Base-by-base conservation (phyloP, 23 tunicate genomes). In the Clavelina lepadiformis region DNA sequence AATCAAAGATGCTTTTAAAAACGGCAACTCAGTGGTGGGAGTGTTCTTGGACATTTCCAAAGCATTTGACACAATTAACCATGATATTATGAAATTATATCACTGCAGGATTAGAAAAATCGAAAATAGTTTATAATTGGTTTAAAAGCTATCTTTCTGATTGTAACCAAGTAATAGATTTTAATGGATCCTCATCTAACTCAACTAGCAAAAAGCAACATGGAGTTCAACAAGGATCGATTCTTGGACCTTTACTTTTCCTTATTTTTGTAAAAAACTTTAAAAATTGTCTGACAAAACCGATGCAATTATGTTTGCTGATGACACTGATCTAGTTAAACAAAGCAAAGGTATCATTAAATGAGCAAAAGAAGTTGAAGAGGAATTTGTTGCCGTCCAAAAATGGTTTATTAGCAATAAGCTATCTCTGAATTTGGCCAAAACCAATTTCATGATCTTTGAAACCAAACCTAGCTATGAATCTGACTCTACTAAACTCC, bases 41-140 rank as follows among this genome's bases (percentile, higher is more conserved):
- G 60, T 51, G 8, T 68, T 68, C 49, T 3, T 68, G 31, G 74
- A 50, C 36, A 33, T 68, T 2, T 68, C 74, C 2, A 68, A 68
- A 47, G 73, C 73, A 29, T 68, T 68, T 51, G 61, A 50, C 45
- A 50, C 61, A 3, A 52, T 68, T 68, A 61, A 68, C 34, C 74
- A 68, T 31, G 3, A 45, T 30, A 51, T 68, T 2, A 11, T 67
- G 5, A 67, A 67, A 67, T 35, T 67, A n/a, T 46, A 47, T 4
- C 21, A 67, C 15, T 68, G 54, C 29, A 61, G 74, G 32, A 51
- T 68, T 8, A 38, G 74, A 19, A 61, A 61, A 1, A 52, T n/a
- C n/a, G n/a, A n/a, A n/a, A n/a, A n/a, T n/a, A 2, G 74, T 61
- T n/a, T 8, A 51, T 32, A 32, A 52, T 3, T 68, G 61, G 45